Conservation (phyloP, 2,113 vertebrate species). For the Alexandromys fortis region DNA sequence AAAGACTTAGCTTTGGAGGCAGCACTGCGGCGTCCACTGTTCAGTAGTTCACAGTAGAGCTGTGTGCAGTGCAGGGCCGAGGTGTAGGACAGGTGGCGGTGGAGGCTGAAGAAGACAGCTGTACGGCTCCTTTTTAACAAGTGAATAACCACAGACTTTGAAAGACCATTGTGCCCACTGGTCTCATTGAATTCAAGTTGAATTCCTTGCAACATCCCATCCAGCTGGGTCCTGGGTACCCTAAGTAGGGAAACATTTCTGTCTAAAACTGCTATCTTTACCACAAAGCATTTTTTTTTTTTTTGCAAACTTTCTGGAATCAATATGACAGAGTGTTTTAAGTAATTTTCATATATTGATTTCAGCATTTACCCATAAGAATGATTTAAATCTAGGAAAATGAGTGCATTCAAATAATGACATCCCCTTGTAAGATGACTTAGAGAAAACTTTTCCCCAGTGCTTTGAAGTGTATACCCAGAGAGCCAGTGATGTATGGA, state of each 20-base stretch:
- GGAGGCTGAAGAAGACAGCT: neutral
- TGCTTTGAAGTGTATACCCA: slow-evolving; percentile 9
- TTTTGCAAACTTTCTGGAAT: slow-evolving; percentile 18
- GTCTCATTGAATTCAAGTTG: slow-evolving; percentile 30
- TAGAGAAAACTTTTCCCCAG: neutral
- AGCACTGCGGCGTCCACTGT: neutral
- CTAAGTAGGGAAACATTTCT: slow-evolving; percentile 35
- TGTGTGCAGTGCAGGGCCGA: neutral
- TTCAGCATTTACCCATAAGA: neutral
- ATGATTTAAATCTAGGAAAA: slow-evolving; percentile 59
- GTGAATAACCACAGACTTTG: neutral
- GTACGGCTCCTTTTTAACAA: neutral
- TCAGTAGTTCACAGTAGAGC: neutral
- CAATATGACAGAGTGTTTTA: neutral
- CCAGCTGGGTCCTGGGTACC: slow-evolving; percentile 22
- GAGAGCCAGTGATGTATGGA: neutral
- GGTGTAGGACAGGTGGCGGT: neutral
- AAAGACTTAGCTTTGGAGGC: neutral
- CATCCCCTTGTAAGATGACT: slow-evolving; percentile 48
- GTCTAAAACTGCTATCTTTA: slow-evolving; percentile 26
- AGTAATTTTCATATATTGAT: slow-evolving; percentile 44
- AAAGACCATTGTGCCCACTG: neutral
- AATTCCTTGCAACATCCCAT: neutral
- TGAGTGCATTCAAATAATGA: slow-evolving; percentile 47
- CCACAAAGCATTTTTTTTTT: neutral